A percentile compares a stretch with the other conserved stretches of the same genome.
Conservation (phyloP, 30 jellyfish, hydroid and myxozoan species). For the Aurelia coerulea region DNA sequence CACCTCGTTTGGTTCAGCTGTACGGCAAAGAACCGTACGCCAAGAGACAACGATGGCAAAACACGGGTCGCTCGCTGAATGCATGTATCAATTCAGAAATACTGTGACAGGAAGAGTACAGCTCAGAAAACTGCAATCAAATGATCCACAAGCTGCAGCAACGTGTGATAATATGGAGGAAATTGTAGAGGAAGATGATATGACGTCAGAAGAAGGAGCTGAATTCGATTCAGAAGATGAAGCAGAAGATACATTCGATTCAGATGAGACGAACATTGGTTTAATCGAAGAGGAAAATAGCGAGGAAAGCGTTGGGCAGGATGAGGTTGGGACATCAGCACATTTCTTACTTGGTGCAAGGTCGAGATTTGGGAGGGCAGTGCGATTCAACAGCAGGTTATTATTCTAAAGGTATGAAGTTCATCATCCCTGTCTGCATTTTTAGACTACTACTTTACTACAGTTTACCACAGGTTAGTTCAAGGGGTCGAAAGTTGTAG, state of each 20-base stretch:
- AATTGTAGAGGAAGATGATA: constrained; percentile 13
- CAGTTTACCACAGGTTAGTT: too few relatives aligned
- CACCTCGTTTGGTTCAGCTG: constrained; percentile 43
- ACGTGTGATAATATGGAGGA: constrained; percentile 10
- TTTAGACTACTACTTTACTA: neutral
- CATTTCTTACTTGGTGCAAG: neutral
- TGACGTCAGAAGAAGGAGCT: constrained; percentile 11
- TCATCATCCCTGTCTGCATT: neutral
- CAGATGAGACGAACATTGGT: neutral
- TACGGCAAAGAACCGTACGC: constrained; percentile 39
- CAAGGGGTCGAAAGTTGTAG: too few relatives aligned
- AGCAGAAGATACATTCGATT: neutral
- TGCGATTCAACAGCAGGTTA: too few relatives aligned
- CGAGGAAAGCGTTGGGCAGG: neutral
- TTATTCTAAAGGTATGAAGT: constrained; percentile 5
- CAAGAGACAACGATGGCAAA: constrained; percentile 37
- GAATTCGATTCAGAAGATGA: neutral
- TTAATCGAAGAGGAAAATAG: neutral
- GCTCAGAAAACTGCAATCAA: neutral
- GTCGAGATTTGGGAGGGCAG: too few relatives aligned
- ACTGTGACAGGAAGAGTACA: constrained; percentile 5
- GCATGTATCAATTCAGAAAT: neutral
- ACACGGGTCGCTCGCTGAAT: constrained; percentile 33
- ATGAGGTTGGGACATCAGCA: neutral
- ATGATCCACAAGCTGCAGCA: neutral